Base-by-base conservation (phyloP, 1,140 invertebrate species). In the Brachionus sp. region DNA sequence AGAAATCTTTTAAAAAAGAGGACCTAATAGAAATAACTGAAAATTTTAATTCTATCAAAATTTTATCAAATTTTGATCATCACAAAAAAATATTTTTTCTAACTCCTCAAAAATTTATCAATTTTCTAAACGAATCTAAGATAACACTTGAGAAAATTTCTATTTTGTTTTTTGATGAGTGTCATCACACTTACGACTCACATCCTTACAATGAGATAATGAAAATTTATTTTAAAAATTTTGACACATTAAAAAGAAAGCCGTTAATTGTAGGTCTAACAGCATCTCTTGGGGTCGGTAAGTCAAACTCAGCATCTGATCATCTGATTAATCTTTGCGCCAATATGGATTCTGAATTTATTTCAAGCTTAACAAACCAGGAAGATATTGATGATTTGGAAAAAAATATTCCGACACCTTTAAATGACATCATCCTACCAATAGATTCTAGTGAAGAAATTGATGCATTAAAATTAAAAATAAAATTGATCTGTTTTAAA, bases 91-190 rank as follows among this genome's bases (percentile, higher is more conserved):
- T 75, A 19, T 16, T 78, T 33, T 39, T 78, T 50, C 33, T 57
- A 13, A 78, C 75, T 10, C 75, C 75, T 7, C 75, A 78, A 78
- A 78, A 78, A 23, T 62, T 78, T 5, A 57, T 78, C 10, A 78
- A 78, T 19, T 35, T 33, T 19, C 37, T 78, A 16, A 78, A 78
- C 10, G 10, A 39, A 57, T 37, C 46, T 16, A 29, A 57, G 9
- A 12, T 57, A 3, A 19, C 5, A 5, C 13, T 78, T 16, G 29
- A 35, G 0, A 4, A 37, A 57, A 37, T 78, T 37, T 19, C n/a
- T 12, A 57, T 78, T 46, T 16, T 78, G 12, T 33, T 78, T 37
- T 78, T 78, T 57, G 75, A 78, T 23, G 75, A 78, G 25, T 78
- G 75, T 57, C 75, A 78, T 62, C 75, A 78, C n/a, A 57, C 46